phyloP scores from a whole-genome alignment of 2,888 invertebrate genomes.

The Hanleya hanleyi region DNA sequence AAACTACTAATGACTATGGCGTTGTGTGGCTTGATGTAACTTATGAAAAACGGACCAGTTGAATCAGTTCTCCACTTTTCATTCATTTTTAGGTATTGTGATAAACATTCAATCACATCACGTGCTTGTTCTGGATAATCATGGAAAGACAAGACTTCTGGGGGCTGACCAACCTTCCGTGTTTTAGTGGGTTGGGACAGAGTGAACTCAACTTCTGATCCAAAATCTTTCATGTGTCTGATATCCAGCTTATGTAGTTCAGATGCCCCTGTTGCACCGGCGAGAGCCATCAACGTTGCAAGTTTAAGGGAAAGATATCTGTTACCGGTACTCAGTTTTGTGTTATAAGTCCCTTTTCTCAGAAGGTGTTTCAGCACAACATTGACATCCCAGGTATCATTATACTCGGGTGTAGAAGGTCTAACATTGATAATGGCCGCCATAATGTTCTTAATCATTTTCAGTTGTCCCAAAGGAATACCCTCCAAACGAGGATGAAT shows the following conservation, averaged over 20 bases:
- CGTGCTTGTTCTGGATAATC: background rate
- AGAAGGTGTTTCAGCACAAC: no score
- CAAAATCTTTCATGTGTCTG: background rate
- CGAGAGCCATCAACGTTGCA: conserved; percentile 16
- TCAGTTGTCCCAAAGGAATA: no score
- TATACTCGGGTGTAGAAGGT: no score
- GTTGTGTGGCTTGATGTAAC: background rate
- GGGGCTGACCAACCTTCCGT: background rate
- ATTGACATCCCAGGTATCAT: no score
- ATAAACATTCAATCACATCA: conserved; percentile 7
- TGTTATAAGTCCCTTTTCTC: no score
- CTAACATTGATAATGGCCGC: no score
- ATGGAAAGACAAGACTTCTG: background rate
- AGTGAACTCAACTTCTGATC: background rate
- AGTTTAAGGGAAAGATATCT: no score
- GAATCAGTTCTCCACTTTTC: background rate
- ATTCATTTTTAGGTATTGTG: background rate
- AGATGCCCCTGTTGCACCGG: conserved; percentile 17
- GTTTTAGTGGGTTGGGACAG: conserved; percentile 8
- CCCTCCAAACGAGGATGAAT: no score
- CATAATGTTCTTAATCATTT: no score
- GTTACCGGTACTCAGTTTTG: no score
- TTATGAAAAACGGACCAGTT: background rate
- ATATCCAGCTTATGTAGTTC: conserved; percentile 17
- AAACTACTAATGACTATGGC: background rate